Percentiles rank a stretch among this genome's conserved stretches.
These are phyloP conservation scores for Etia nguti DNA, from an alignment of 2,113 vertebrate genomes.

Conservation along the genomic window DNA sequence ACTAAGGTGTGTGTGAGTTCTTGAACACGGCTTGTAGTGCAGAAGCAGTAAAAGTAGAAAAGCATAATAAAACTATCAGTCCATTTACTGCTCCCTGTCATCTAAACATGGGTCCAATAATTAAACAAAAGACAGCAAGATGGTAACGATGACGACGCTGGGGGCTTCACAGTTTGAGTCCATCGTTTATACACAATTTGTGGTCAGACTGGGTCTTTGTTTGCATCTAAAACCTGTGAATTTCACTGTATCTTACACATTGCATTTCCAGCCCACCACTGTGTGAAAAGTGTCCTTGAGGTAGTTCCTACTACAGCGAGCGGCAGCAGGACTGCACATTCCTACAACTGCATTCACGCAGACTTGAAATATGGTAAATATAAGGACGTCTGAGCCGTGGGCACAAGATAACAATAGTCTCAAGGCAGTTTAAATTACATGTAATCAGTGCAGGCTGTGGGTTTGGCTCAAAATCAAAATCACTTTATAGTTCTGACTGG, in stretches of 20 bases:
- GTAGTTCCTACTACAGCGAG: neutral
- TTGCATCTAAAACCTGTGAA: neutral
- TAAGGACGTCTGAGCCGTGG: neutral
- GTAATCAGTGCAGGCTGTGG: neutral
- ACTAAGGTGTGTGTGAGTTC: neutral
- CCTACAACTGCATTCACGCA: accelerated
- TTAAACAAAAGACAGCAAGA: neutral
- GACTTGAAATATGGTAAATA: neutral
- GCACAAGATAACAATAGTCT: neutral
- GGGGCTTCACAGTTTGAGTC: neutral
- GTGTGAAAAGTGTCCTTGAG: neutral
- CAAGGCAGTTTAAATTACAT: neutral
- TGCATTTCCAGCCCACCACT: neutral
- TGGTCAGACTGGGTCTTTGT: neutral
- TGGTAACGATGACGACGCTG: accelerated
- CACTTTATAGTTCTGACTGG: neutral
- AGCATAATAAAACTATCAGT: neutral
- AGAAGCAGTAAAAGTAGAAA: neutral
- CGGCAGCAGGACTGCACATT: neutral
- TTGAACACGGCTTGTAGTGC: neutral
- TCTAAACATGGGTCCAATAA: neutral
- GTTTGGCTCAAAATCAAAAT: neutral
- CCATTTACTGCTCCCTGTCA: neutral
- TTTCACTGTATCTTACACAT: accelerated
- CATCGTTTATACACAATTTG: accelerated